Evolutionary conservation across 1,140 invertebrate genomes (phyloP), one percentile per base, ranked within the genome.

Genomic region (Proctacanthus coquilletti): DNA sequence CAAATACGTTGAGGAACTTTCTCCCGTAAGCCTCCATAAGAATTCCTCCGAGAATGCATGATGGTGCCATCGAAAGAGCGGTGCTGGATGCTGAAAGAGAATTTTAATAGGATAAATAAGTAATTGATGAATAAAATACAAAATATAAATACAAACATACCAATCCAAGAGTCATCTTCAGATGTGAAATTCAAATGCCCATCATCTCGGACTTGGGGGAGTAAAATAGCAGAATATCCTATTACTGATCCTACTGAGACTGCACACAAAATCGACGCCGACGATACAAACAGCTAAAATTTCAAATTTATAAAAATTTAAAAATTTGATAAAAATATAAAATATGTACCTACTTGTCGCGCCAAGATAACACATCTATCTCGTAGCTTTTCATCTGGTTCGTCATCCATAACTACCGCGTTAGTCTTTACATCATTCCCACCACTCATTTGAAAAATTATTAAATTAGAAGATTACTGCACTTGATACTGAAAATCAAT

Each of bases 21-120:
- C 82, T 60, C 4, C 82, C 83, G 36, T 74, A 63, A 41, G 65
- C 70, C 42, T 83, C 76, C 53, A 81, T 73, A 25, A 73, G 45
- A 45, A 68, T 61, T 3, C 74, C 68, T 5, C 66, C 63, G 10
- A 75, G 45, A 15, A 73, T 58, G 37, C 72, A 74, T 1, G 72
- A 72, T 1, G 68, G 60, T 0, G 65, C 65, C 70, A 75, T 70
- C 2, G 71, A 65, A 2, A 77, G 53, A 0, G 70, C 63, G 29
- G 68, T 65, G 46, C 71, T 65, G 25, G 70, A 65, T 33, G 72
- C 70, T 66, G 60, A 31, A 62, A 62, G 39, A n/a, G n/a, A n/a
- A n/a, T n/a, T n/a, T n/a, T n/a, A n/a, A n/a, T n/a, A n/a, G n/a
- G n/a, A n/a, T n/a, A n/a, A n/a, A n/a, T n/a, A 34, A 34, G 40